Evolutionary conservation across 2,888 invertebrate genomes (phyloP), one percentile per base, ranked within the genome.

Genomic region (Melieria crassipennis): DNA sequence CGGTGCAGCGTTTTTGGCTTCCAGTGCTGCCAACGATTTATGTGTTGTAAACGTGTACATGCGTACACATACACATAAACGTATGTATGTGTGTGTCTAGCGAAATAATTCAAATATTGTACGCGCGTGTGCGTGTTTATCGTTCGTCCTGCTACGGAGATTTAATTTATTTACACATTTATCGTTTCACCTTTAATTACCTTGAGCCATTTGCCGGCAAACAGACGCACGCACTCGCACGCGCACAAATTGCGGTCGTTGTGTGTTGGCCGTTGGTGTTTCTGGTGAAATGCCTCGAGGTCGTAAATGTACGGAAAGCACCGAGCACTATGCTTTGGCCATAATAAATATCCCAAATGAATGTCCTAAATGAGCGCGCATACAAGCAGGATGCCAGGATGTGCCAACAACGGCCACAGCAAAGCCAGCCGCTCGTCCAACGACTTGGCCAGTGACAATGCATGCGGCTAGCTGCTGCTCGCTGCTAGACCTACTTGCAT

Each of bases 111-210:
- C n/a, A 55, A 10, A 50, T 10, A 7, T 52, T 52, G 5, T 52
- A 7, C 13, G 9, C 13, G 4, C 11, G 11, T 52, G 4, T 52
- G 52, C 11, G 52, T 52, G 52, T 52, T n/a, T 5, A 52, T 52
- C 11, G 52, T 52, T 52, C n/a, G 13, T 5, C 10, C 52, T 52
- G 11, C 52, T 52, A 5, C 13, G 13, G 13, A n/a, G 64, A 60
- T 70, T 72, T 70, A 70, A 74, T 74, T 72, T 74, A 74, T 74
- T 69, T 74, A 67, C 70, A 67, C 67, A 65, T 67, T 74, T 74
- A 74, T 74, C 74, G 70, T 74, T 74, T 74, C 69, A 74, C 74
- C 74, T 74, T 71, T 71, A 74, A 74, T 69, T 69, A 74, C 69
- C 73, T 71, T 61, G 55, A 47, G 69, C 57, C 63, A 67, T 67